Percentiles rank a stretch among this genome's conserved stretches.
These are phyloP conservation scores for Pteropus alecto DNA, from an alignment of 2,113 vertebrate species.

Conservation along the genomic window DNA sequence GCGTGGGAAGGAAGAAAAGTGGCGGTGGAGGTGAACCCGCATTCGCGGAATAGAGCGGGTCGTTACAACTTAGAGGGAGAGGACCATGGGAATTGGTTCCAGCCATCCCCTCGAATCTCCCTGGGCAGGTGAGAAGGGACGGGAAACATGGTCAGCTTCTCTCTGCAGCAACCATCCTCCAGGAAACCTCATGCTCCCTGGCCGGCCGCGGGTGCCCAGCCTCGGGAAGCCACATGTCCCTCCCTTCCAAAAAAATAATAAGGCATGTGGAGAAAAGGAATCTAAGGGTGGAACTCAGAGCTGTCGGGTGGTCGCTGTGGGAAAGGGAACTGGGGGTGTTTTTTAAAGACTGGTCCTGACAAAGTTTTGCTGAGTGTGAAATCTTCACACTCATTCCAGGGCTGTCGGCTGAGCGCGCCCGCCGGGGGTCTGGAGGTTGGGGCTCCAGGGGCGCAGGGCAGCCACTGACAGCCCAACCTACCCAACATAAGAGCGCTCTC, in stretches of 20 bases:
- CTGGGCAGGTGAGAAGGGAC: constrained; percentile 26
- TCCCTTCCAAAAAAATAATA: neutral
- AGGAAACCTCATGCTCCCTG: neutral
- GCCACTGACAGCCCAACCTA: constrained; percentile 48
- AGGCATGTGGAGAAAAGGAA: neutral
- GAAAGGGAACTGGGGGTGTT: neutral
- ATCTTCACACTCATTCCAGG: neutral
- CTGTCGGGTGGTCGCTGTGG: neutral
- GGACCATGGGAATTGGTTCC: neutral
- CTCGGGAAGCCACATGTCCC: neutral
- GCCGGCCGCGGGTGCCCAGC: neutral
- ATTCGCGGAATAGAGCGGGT: neutral
- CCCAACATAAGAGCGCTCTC: neutral
- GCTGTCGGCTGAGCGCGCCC: neutral
- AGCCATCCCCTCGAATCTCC: neutral
- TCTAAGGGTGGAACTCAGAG: neutral
- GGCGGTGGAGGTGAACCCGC: neutral
- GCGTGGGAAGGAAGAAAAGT: neutral
- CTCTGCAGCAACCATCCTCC: neutral
- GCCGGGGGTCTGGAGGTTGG: neutral
- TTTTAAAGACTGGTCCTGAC: constrained; percentile 7
- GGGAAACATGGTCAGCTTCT: neutral
- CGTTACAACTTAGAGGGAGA: neutral
- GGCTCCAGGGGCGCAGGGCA: neutral
- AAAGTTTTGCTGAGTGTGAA: constrained; percentile 53